Conservation (phyloP, 1,140 invertebrate genomes). For the Dreissena polymorpha region DNA sequence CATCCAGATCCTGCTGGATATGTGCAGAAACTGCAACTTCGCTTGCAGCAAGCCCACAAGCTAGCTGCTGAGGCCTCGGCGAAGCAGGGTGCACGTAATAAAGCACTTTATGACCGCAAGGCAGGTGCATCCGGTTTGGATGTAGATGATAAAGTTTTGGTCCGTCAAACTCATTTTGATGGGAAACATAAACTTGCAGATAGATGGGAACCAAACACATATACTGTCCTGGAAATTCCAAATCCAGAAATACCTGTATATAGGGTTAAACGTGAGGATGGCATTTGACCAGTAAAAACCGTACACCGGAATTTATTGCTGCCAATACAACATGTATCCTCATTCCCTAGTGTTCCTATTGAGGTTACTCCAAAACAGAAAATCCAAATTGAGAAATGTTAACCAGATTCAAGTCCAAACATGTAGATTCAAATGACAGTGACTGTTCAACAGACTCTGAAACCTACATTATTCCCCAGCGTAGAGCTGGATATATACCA, state of each 20-base stretch:
- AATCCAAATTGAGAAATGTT: background rate
- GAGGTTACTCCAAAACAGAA: background rate
- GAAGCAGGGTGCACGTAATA: background rate
- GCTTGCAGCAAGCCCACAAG: background rate
- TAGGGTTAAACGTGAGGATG: constrained; percentile 12
- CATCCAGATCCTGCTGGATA: background rate
- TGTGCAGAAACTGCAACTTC: constrained; percentile 7
- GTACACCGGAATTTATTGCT: constrained; percentile 25
- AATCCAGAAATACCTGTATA: constrained; percentile 18
- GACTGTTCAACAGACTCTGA: background rate
- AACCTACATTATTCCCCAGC: background rate
- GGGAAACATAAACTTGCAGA: constrained; percentile 32
- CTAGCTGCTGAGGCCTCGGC: background rate
- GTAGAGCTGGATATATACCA: too few relatives aligned
- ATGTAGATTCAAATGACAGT: background rate
- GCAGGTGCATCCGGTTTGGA: background rate
- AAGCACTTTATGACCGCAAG: constrained; percentile 1
- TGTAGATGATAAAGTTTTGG: constrained; percentile 26
- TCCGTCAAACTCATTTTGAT: background rate
- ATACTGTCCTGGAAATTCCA: background rate
- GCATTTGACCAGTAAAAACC: background rate
- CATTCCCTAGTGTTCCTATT: background rate
- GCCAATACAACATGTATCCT: background rate
- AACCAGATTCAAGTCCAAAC: background rate
- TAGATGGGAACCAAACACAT: constrained; percentile 25